Evolutionary conservation across 2,113 vertebrate species (phyloP), one percentile per base, ranked within the genome.

Genomic region (Sturnus vulgaris): DNA sequence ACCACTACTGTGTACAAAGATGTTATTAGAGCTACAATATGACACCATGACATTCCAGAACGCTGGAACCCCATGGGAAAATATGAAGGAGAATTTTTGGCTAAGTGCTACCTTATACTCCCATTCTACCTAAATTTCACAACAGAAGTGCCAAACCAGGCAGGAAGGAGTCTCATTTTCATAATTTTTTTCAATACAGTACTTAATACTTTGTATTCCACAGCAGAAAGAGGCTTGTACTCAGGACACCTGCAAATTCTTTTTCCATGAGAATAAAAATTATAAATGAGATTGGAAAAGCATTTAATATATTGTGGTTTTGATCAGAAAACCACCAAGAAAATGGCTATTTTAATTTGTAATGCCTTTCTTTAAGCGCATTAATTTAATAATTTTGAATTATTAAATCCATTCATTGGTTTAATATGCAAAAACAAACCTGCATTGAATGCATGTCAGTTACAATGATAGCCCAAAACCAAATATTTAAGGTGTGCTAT

Each of bases 361-460:
- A 56, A 68, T n/a, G 24, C 12, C 18, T 55, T 84, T 69, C 15
- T 78, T 72, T 71, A 60, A 77, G n/a, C 11, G 79, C 2, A 44
- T 1, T 0, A 71, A 59, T 73, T 59, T 40, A 72, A 5, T 27
- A 24, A 42, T 69, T 92, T 68, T 65, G n/a, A 57, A 66, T 66
- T 96, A 89, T 81, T 80, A 72, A 81, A 89, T 35, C 11, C 12
- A 61, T 57, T 72, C 15, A 82, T n/a, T 30, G 19, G 23, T 55
- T 70, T 63, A 78, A 84, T 20, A 82, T 4, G 33, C 39, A 92
- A 82, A 90, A 69, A 28, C 35, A 94, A 84, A 68, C 8, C 55
- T 53, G 30, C 28, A 59, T 7, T 0, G 0, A 73, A 35, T 33
- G 71, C 24, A 49, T 1, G 0, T 71, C 44, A 87, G 44, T 72